Conservation (phyloP, 2,888 invertebrate species). For the Caradrina clavipalpis region DNA sequence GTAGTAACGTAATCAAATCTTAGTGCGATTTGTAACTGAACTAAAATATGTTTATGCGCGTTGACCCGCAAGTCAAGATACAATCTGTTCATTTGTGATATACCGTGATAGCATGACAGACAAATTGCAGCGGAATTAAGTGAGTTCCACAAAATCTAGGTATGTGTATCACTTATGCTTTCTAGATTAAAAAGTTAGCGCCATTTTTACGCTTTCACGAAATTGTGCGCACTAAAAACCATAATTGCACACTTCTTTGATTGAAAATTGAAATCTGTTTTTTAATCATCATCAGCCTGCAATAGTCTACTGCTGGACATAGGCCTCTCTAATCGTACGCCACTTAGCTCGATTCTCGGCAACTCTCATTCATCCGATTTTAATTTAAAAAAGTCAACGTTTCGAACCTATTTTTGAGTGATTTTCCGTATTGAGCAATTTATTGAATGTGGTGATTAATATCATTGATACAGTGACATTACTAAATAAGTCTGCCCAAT, state of each 20-base stretch:
- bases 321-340: no score
- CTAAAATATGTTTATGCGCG: slow-evolving; percentile 9
- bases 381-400: not conserved
- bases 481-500: slow-evolving; percentile 25
- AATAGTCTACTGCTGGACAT: no score
- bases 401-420: slow-evolving; percentile 9
- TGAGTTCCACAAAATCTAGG: slow-evolving; percentile 29
- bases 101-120: slow-evolving; percentile 34
- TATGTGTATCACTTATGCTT: slow-evolving; percentile 58
- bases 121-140: slow-evolving; percentile 28
- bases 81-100: slow-evolving; percentile 23
- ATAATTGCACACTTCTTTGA: slow-evolving; percentile 26
- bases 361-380: no score
- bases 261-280: slow-evolving; percentile 29
- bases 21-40: slow-evolving; percentile 20
- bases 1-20: slow-evolving; percentile 12
- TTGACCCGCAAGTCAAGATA: slow-evolving; percentile 7
- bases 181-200: slow-evolving; percentile 51
- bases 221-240: slow-evolving; percentile 23
- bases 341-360: no score
- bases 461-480: slow-evolving; percentile 20
- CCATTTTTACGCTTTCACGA: slow-evolving; percentile 49
- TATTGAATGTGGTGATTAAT: not conserved
- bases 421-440: slow-evolving; percentile 28
- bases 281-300: not conserved